These are phyloP conservation scores for Xiphydria camelus DNA, from an alignment of 2,888 invertebrate species.

Conservation along the genomic window DNA sequence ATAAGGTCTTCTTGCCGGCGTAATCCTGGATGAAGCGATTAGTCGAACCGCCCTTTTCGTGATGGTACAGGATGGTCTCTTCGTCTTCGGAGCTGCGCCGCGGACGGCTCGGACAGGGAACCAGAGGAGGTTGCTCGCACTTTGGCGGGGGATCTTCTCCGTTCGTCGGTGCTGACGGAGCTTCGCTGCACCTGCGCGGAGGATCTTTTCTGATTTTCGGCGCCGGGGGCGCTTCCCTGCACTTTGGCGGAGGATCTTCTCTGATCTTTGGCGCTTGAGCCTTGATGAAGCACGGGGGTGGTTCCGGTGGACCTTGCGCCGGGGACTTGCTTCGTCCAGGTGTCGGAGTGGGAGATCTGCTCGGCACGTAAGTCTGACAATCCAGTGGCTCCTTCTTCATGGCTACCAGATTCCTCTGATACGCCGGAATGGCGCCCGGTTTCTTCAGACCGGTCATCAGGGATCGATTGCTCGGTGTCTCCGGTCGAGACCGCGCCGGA, in stretches of 20 bases:
- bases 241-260: constrained; percentile 55
- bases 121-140: constrained; percentile 3
- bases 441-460: constrained; percentile 61
- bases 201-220: constrained; percentile 61
- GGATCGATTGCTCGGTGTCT: constrained; percentile 64
- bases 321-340: constrained; percentile 67
- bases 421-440: constrained; percentile 77
- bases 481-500: constrained; percentile 61
- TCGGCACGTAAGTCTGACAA: constrained; percentile 38
- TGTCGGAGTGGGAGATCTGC: constrained; percentile 52
- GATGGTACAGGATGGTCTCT: constrained; percentile 47
- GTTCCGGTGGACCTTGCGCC: constrained; percentile 69
- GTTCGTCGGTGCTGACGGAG: constrained; percentile 53
- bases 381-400: constrained; percentile 51
- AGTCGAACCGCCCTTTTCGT: constrained; percentile 53
- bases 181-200: constrained; percentile 28
- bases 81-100: no score
- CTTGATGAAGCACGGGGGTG: constrained; percentile 54
- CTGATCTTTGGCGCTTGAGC: constrained; percentile 69
- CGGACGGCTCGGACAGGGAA: constrained; percentile 19
- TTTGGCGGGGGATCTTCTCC: constrained; percentile 53
- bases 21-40: constrained; percentile 44
- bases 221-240: constrained; percentile 28
- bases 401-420: constrained; percentile 77
- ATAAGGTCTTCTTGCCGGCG: constrained; percentile 52